These are phyloP conservation scores for Antigone vipio DNA, from an alignment of 2,113 vertebrate species.

Conservation along the genomic window DNA sequence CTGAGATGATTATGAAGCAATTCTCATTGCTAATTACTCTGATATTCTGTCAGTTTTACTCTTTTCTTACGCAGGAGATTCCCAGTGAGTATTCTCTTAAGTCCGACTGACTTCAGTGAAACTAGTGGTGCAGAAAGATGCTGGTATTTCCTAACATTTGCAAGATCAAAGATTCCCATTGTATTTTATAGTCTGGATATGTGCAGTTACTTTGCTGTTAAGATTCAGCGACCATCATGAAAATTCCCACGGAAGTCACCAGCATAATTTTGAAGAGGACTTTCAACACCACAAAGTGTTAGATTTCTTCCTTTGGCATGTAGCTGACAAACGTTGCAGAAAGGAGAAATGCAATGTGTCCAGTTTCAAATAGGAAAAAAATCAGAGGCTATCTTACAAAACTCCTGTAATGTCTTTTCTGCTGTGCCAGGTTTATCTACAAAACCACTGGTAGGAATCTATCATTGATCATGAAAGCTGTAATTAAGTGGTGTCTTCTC, in stretches of 20 bases:
- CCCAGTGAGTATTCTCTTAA: neutral
- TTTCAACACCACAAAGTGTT: neutral
- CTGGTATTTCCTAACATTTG: neutral
- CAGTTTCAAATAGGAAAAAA: neutral
- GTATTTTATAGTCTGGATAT: neutral
- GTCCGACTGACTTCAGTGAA: neutral
- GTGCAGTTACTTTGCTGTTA: neutral
- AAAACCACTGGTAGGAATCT: neutral
- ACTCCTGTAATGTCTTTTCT: neutral
- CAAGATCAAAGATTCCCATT: neutral
- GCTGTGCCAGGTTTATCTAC: neutral
- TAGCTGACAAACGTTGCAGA: neutral
- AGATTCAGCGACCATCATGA: neutral
- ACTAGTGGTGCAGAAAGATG: neutral
- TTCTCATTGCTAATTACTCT: neutral
- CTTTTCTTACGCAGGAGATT: neutral
- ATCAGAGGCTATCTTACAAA: neutral
- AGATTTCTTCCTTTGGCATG: neutral
- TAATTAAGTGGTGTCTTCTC: neutral
- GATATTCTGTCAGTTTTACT: neutral
- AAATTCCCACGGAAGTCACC: neutral
- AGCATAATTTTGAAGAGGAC: neutral
- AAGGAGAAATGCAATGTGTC: neutral
- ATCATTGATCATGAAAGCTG: neutral
- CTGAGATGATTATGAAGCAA: neutral